Evolutionary conservation across 2,888 invertebrate genomes (phyloP).

Genomic region (Epinotia demarniana): DNA sequence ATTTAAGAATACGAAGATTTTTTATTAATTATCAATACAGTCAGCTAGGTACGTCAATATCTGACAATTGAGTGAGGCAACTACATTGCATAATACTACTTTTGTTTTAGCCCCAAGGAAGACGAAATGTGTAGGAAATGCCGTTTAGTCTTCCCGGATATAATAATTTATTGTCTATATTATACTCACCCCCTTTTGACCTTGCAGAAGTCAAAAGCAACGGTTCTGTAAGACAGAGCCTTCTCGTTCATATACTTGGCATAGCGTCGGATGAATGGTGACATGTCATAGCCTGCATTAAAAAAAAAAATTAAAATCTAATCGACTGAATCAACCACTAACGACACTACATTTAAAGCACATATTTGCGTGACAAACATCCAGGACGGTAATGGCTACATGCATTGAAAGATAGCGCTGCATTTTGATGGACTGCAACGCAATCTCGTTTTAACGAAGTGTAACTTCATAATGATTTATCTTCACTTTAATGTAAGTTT

Average conservation of each 20-base stretch:
- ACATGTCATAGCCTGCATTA: slow-evolving; percentile 98
- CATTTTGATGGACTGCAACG: neutral
- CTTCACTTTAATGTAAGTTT: neutral
- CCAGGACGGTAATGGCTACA: neutral
- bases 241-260: slow-evolving; percentile 99
- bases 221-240: slow-evolving; percentile 98
- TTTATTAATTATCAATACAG: too few species aligned
- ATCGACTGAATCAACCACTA: slow-evolving; percentile 2
- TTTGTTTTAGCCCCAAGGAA: neutral
- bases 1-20: too few species aligned
- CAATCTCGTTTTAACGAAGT: slow-evolving; percentile 5
- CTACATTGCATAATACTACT: too few species aligned
- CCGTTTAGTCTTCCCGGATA: neutral
- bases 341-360: slow-evolving; percentile 32
- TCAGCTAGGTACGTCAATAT: too few species aligned
- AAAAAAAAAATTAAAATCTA: slow-evolving; percentile 24
- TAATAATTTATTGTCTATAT: neutral
- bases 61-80: too few species aligned
- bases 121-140: neutral
- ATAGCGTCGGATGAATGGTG: slow-evolving; percentile 99
- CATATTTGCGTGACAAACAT: slow-evolving; percentile 17
- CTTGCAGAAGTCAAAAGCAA: slow-evolving; percentile 99
- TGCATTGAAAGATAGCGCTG: slow-evolving; percentile 29
- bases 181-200: slow-evolving; percentile 96
- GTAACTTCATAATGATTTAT: neutral